Conservation (phyloP, 2,113 vertebrate species). For the Beaufortia kweichowensis region DNA sequence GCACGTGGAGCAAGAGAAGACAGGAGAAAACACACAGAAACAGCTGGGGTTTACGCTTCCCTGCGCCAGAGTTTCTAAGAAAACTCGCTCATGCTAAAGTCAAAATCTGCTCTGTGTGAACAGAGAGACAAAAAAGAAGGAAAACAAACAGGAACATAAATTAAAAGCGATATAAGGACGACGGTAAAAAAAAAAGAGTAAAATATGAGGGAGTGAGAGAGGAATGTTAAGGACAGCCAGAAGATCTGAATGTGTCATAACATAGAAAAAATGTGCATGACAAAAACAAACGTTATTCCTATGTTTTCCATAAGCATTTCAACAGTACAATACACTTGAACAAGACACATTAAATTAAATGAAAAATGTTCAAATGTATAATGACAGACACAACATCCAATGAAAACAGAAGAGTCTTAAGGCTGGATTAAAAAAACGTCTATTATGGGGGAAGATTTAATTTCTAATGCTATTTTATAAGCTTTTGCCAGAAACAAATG, state of each 20-base stretch:
- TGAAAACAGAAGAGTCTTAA: no score
- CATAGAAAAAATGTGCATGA: conserved; percentile 5
- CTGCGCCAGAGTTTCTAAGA: conserved; percentile 44
- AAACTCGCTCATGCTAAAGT: conserved; percentile 35
- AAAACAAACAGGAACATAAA: conserved; percentile 53
- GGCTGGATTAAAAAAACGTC: no score
- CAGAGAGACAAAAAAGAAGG: conserved; percentile 46
- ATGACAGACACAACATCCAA: no score
- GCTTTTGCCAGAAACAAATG: background rate
- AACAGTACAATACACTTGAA: no score
- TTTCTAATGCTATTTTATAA: background rate
- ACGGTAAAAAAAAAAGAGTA: background rate
- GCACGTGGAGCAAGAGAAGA: conserved; percentile 26
- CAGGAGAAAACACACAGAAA: conserved; percentile 20
- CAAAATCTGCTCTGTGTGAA: conserved; percentile 41
- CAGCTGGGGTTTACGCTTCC: conserved; percentile 51
- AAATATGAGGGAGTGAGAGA: conserved; percentile 23
- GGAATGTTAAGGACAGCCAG: conserved; percentile 35
- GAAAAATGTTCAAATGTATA: no score
- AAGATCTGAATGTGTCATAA: conserved; percentile 12
- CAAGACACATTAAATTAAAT: no score
- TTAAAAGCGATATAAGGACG: conserved; percentile 36
- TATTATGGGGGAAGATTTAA: no score
- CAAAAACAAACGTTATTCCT: background rate
- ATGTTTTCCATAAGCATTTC: background rate